Percentiles rank a stretch among this genome's conserved stretches.
phyloP scores from a whole-genome alignment of 2,888 invertebrate genomes.

The Agriopis marginaria region DNA sequence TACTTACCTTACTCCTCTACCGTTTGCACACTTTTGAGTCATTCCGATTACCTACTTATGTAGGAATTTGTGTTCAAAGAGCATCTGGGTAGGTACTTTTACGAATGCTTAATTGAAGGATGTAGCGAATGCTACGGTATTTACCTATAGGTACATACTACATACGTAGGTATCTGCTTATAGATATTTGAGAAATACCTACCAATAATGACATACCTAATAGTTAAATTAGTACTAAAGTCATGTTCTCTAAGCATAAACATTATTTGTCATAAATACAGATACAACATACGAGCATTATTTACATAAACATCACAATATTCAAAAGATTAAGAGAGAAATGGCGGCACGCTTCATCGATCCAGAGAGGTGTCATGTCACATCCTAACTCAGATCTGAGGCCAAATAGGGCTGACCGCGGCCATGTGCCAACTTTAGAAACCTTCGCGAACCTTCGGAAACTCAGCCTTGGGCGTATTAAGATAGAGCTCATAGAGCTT shows the following conservation, averaged over 20 bases:
- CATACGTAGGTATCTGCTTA: too few species aligned
- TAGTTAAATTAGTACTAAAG: not conserved
- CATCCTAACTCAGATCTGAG: constrained; percentile 62
- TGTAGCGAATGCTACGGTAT: too few species aligned
- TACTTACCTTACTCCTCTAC: too few species aligned
- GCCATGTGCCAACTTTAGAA: constrained; percentile 46
- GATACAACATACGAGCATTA: constrained; percentile 8
- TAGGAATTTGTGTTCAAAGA: too few species aligned
- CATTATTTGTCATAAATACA: not conserved
- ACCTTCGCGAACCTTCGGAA: constrained; percentile 12
- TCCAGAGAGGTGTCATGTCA: constrained; percentile 67
- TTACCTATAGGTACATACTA: too few species aligned
- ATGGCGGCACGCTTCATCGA: constrained; percentile 65
- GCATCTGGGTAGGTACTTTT: too few species aligned
- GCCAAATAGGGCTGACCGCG: constrained; percentile 64
- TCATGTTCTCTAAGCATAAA: not conserved
- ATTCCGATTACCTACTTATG: too few species aligned
- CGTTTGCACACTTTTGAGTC: too few species aligned
- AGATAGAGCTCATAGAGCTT: constrained; percentile 25
- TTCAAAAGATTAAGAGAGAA: constrained; percentile 53
- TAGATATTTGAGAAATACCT: too few species aligned
- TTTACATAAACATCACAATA: constrained; percentile 47
- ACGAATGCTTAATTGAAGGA: too few species aligned
- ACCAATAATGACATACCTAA: too few species aligned
- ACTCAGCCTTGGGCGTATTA: constrained; percentile 4